phyloP scores from a whole-genome alignment of 2,888 invertebrate genomes.

The Lycocerus yunnanus region DNA sequence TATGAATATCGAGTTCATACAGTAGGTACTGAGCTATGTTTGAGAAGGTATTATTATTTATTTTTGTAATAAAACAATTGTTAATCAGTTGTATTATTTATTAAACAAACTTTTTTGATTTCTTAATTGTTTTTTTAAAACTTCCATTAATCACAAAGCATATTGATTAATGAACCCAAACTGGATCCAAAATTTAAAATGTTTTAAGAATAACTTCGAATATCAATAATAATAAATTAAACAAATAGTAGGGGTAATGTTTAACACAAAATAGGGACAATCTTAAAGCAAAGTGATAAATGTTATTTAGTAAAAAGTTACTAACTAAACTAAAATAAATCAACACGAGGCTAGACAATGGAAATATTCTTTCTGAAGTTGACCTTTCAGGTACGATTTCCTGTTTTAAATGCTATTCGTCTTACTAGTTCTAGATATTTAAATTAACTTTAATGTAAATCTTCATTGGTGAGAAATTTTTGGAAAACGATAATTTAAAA shows the following conservation, averaged over 20 bases:
- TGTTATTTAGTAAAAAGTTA: not conserved
- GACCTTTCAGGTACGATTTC: not conserved
- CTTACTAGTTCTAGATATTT: not conserved
- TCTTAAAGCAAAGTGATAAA: not conserved
- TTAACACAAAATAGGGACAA: too few relatives aligned
- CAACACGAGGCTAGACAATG: not conserved
- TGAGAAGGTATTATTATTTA: not conserved
- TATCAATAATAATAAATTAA: not conserved
- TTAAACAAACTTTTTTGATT: not conserved
- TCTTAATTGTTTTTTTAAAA: not conserved
- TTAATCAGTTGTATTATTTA: not conserved
- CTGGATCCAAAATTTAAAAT: not conserved
- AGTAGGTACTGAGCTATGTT: not conserved
- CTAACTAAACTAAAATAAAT: not conserved
- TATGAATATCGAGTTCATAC: not conserved
- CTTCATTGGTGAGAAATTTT: not conserved
- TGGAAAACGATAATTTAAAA: not conserved
- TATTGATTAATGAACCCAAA: not conserved
- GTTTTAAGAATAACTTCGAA: not conserved
- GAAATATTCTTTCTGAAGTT: not conserved
- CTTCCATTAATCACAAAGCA: not conserved
- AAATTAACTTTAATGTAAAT: not conserved
- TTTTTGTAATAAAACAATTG: not conserved
- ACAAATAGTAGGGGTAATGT: too few relatives aligned
- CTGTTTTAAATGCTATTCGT: not conserved